Conservation (phyloP, 2,113 vertebrate species). For the Pipra filicauda region DNA sequence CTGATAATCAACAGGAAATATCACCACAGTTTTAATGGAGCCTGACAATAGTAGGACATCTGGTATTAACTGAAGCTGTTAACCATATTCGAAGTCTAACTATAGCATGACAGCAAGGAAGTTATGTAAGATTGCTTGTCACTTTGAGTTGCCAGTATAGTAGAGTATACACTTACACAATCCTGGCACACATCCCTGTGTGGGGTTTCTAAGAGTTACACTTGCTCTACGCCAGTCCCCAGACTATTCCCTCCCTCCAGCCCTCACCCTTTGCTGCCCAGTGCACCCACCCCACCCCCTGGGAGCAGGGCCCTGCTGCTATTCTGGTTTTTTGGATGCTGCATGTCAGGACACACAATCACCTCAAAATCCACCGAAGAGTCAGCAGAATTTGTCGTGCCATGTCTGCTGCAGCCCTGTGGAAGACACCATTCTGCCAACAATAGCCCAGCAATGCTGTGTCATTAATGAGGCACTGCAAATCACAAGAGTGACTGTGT, state of each 20-base stretch:
- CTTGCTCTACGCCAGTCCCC: not conserved
- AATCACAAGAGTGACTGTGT: rapidly evolving
- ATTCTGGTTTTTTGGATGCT: not conserved
- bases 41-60: conserved; percentile 40
- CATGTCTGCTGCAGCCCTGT: not conserved
- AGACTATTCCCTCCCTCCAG: not conserved
- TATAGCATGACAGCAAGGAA: conserved; percentile 13
- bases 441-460: not conserved
- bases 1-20: conserved; percentile 34
- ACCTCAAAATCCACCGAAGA: not conserved
- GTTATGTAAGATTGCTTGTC: conserved; percentile 31
- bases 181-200: not conserved
- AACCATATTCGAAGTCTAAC: conserved; percentile 32
- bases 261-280: not conserved
- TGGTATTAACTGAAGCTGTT: conserved; percentile 47
- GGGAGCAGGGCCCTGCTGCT: not conserved
- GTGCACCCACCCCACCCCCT: not conserved
- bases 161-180: not conserved
- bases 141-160: not conserved
- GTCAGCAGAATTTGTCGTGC: not conserved
- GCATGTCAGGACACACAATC: not conserved
- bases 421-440: not conserved
- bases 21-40: not conserved
- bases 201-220: not conserved
- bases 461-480: not conserved